These are phyloP conservation scores for Poeciliopsis gracilis DNA, from an alignment of 2,797 vertebrate genomes.

Conservation along the genomic window DNA sequence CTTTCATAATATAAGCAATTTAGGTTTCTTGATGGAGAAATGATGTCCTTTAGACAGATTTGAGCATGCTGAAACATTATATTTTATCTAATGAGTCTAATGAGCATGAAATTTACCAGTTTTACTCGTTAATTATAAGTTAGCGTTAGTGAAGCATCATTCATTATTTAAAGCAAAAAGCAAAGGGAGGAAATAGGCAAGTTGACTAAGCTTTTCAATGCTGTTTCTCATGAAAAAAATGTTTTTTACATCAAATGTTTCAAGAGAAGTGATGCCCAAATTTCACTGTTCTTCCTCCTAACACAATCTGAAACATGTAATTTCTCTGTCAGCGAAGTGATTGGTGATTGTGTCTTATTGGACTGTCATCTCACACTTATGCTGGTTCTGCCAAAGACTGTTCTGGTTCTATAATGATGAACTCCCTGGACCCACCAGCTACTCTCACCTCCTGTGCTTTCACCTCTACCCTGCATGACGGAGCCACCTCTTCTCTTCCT, in stretches of 20 bases:
- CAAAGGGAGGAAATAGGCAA: not conserved
- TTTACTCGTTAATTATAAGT: not conserved
- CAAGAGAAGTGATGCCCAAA: slow-evolving; percentile 19
- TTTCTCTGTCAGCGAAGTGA: not conserved
- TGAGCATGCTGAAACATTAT: not conserved
- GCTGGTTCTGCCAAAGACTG: not conserved
- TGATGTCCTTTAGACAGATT: not conserved
- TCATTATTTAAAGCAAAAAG: not conserved
- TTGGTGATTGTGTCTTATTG: slow-evolving; percentile 4
- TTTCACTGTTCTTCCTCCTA: not conserved
- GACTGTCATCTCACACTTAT: not conserved
- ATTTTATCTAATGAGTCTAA: not conserved
- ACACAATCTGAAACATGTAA: slow-evolving; percentile 28
- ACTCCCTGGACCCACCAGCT: not conserved
- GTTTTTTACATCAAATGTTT: slow-evolving; percentile 14
- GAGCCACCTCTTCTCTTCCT: not conserved
- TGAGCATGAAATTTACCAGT: not conserved
- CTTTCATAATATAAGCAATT: not conserved
- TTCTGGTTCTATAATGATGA: not conserved
- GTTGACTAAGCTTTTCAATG: not conserved
- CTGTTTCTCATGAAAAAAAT: slow-evolving; percentile 7
- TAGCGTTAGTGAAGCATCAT: not conserved
- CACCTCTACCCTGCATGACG: not conserved
- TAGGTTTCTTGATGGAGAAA: not conserved
- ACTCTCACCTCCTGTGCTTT: not conserved